Evolutionary conservation across 2,797 vertebrate species (phyloP).

Genomic region (Carcharodon carcharias): DNA sequence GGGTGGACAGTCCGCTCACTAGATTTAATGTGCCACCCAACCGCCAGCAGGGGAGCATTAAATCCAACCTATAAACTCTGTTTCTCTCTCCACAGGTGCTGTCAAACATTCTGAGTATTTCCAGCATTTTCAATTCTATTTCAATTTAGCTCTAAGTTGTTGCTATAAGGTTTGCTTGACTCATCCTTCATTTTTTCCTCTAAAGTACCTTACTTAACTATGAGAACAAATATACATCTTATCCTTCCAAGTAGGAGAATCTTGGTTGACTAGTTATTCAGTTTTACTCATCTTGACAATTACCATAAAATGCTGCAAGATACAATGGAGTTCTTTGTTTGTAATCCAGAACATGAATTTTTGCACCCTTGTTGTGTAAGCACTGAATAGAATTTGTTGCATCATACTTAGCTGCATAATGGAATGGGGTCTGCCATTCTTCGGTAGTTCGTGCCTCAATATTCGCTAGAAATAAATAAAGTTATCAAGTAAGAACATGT

Average conservation of each 20-base stretch:
- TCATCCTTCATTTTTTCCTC: neutral
- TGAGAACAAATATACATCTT: neutral
- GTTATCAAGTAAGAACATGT: neutral
- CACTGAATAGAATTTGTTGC: slow-evolving; percentile 46
- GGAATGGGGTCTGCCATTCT: slow-evolving; percentile 55
- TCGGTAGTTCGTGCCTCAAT: slow-evolving; percentile 45
- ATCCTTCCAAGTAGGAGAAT: neutral
- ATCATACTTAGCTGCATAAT: slow-evolving; percentile 59
- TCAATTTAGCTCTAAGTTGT: too few species aligned
- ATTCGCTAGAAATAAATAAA: slow-evolving; percentile 46
- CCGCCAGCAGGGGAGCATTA: neutral
- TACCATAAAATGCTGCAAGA: slow-evolving; percentile 56
- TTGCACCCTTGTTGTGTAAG: slow-evolving; percentile 50
- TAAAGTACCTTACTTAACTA: neutral
- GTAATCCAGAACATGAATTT: slow-evolving; percentile 51
- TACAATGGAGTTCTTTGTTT: slow-evolving; percentile 56
- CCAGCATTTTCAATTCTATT: neutral
- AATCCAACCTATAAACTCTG: neutral
- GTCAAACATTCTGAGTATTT: neutral
- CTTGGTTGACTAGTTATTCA: neutral
- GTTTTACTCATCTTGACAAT: slow-evolving; percentile 9
- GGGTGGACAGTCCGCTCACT: neutral
- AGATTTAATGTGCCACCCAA: neutral
- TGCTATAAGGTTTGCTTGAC: neutral
- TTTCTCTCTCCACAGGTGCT: too few species aligned